Percentiles rank a stretch among this genome's conserved stretches.
Conservation (phyloP, 2,113 vertebrate genomes). For the Australoheros scitulus region DNA sequence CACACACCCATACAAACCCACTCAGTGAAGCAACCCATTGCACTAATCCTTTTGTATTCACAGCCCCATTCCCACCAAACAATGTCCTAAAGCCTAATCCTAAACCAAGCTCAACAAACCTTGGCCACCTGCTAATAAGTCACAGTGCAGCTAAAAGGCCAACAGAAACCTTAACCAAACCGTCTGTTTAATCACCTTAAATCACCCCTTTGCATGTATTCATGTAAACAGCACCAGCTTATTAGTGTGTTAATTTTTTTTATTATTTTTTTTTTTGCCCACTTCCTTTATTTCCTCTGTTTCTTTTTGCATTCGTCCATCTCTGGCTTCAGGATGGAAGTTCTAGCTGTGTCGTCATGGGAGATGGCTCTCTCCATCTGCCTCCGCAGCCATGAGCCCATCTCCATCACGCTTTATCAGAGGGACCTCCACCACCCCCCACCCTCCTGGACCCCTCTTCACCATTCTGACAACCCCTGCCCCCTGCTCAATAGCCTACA, state of each 20-base stretch:
- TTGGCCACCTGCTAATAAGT: constrained; percentile 76
- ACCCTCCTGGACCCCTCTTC: constrained; percentile 61
- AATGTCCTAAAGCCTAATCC: constrained; percentile 73
- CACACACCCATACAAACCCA: constrained; percentile 59
- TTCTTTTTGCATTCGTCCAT: constrained; percentile 16
- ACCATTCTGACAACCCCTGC: constrained; percentile 68
- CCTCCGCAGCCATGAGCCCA: constrained; percentile 71
- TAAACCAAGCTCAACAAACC: constrained; percentile 70
- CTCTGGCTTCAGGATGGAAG: constrained; percentile 54
- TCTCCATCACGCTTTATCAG: constrained; percentile 76
- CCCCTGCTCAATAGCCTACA: constrained; percentile 70
- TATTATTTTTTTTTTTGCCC: not conserved
- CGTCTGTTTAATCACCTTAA: constrained; percentile 4
- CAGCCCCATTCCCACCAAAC: constrained; percentile 75
- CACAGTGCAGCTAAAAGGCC: constrained; percentile 33
- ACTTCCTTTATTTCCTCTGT: not conserved
- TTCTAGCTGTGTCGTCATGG: constrained; percentile 61
- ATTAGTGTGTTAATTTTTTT: not conserved
- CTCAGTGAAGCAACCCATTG: constrained; percentile 72
- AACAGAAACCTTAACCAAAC: not conserved
- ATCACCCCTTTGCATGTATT: not conserved
- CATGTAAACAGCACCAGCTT: not conserved
- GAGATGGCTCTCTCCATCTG: constrained; percentile 77
- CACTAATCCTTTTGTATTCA: constrained; percentile 84
- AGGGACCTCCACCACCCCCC: constrained; percentile 44